Evolutionary conservation across 2,888 invertebrate species (phyloP).

Genomic region (Patella ulyssiponensis): DNA sequence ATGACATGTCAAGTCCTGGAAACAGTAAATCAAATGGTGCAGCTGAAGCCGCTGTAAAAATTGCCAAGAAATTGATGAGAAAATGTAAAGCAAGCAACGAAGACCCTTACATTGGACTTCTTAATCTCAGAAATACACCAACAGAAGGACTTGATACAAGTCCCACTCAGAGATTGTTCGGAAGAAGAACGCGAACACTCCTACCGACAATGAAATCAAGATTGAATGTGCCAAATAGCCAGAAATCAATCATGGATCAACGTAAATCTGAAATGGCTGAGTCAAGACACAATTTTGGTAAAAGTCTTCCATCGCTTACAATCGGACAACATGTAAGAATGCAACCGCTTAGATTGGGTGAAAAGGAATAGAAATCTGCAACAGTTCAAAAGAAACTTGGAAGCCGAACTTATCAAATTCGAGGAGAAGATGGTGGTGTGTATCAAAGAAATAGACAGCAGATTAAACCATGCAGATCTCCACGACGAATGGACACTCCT

Average conservation of each 20-base stretch:
- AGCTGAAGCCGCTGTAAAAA: constrained; percentile 23
- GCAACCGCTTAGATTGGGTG: constrained; percentile 14
- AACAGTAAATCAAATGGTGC: constrained; percentile 15
- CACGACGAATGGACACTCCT: background rate
- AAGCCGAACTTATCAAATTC: constrained; percentile 14
- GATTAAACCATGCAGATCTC: background rate
- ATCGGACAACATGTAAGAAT: background rate
- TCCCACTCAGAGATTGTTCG: constrained; percentile 21
- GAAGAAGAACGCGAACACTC: constrained; percentile 7
- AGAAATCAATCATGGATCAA: background rate
- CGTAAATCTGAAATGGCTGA: no score
- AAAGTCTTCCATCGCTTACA: background rate
- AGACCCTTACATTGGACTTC: constrained; percentile 32
- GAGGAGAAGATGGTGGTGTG: background rate
- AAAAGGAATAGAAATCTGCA: constrained; percentile 16
- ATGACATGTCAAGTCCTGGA: no score
- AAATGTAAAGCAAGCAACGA: constrained; percentile 4
- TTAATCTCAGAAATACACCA: constrained; percentile 26
- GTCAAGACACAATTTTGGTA: background rate
- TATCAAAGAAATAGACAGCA: constrained; percentile 23
- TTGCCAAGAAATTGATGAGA: background rate
- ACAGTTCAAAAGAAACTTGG: constrained; percentile 14
- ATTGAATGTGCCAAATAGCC: background rate
- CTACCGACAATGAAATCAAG: constrained; percentile 8
- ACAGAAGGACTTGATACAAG: constrained; percentile 20